These are phyloP conservation scores for Desmophyllum pertusum DNA, from an alignment of 92 coral and sea anemone genomes.

Conservation along the genomic window DNA sequence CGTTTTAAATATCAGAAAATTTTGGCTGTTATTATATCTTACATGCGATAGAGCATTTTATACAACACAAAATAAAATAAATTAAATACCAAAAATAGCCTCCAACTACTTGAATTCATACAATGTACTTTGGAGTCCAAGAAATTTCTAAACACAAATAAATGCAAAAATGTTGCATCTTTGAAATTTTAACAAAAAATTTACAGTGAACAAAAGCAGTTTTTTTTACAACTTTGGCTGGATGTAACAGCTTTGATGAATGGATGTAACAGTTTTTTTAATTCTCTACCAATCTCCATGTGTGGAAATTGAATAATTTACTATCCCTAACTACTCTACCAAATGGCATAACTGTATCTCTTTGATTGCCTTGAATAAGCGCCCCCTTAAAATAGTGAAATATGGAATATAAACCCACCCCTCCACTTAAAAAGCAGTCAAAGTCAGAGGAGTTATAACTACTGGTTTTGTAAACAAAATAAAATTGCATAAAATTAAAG, in stretches of 20 bases:
- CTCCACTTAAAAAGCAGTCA: too few relatives aligned
- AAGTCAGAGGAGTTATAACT: too few relatives aligned
- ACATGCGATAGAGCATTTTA: not conserved
- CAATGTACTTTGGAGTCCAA: not conserved
- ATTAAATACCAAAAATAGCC: conserved; percentile 2
- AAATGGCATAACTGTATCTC: too few relatives aligned
- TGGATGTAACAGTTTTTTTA: not conserved
- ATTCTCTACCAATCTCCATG: not conserved
- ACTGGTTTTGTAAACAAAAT: too few relatives aligned
- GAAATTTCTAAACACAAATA: not conserved
- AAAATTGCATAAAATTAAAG: too few relatives aligned
- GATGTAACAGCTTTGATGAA: too few relatives aligned
- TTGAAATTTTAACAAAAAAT: not conserved
- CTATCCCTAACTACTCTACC: not conserved
- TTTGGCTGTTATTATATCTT: not conserved
- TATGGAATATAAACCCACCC: too few relatives aligned
- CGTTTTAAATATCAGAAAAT: conserved; percentile 11
- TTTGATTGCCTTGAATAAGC: too few relatives aligned
- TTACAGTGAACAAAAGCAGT: not conserved
- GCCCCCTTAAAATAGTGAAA: too few relatives aligned
- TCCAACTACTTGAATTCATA: not conserved
- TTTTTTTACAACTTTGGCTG: not conserved
- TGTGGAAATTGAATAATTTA: not conserved
- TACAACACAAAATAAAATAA: conserved; percentile 5
- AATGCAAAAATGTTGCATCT: not conserved